Base-by-base conservation (phyloP, 2,888 invertebrate species). In the Eueremaeus valkanovi region DNA sequence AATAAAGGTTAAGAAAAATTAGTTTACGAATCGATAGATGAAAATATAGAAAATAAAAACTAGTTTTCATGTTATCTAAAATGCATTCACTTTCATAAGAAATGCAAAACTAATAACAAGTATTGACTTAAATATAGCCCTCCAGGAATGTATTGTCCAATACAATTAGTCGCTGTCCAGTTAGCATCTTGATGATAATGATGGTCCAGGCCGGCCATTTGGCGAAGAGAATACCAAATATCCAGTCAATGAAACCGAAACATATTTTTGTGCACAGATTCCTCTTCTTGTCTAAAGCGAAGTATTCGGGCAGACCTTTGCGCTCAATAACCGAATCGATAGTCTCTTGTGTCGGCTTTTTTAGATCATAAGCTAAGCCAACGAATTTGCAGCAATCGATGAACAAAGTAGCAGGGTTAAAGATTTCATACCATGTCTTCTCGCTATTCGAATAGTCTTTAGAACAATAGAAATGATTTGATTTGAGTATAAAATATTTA, bases 391-490 rank as follows among this genome's bases (percentile, higher is more conserved):
- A 33, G 5, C 51, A 21, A 13, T 72, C 51, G 18, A 75, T 75
- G 36, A 75, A 72, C 3, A 75, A n/a, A 33, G 72, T 40, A 6
- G 75, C 72, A 9, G 72, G 72, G 70, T 72, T 75, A 31, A 55
- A 75, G 3, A 51, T 29, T 21, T 75, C 75, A 27, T 70, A 75
- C 72, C 72, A 72, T 0, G 29, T 49, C 29, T 49, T 29, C 27
- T 84, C 84, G 74, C 83, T 82, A n/a, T 83, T 83, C 1, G 79
- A 61, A 73, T 79, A 79, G 42, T 79, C 79, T 36, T 8, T 36
- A 36, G 11, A 36, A 36, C 11, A n/a, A n/a, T n/a, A n/a, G n/a
- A n/a, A n/a, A n/a, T n/a, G n/a, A n/a, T n/a, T n/a, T n/a, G n/a
- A n/a, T n/a, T n/a, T n/a, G n/a, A n/a, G n/a, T n/a, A n/a, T n/a